Evolutionary conservation across 1,140 invertebrate genomes (phyloP).

Genomic region (Ceratosolen fusciceps): DNA sequence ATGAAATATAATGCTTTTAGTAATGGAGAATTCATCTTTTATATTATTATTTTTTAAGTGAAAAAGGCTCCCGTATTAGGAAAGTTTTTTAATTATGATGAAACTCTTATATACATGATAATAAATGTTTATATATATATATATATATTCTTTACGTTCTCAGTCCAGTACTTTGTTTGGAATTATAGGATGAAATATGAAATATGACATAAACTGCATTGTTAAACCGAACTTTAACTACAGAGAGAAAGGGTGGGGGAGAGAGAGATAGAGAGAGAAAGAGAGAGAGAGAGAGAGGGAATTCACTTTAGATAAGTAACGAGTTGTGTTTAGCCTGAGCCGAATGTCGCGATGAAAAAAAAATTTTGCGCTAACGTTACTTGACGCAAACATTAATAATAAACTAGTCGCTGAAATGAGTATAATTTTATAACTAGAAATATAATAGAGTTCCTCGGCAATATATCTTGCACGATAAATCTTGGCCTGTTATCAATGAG

Average conservation of each 20-base stretch:
- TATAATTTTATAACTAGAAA: too few relatives aligned
- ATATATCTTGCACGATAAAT: not conserved
- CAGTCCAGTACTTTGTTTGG: not conserved
- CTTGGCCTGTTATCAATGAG: not conserved
- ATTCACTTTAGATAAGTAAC: constrained; percentile 5
- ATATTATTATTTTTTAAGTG: constrained; percentile 3
- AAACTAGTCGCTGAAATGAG: not conserved
- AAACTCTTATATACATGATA: not conserved
- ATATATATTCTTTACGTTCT: not conserved
- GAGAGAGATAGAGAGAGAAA: too few relatives aligned
- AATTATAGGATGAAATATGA: not conserved
- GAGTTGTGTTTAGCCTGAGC: not conserved
- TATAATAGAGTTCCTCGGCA: not conserved
- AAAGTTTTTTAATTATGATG: constrained; percentile 22
- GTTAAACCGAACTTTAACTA: not conserved
- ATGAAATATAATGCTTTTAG: not conserved
- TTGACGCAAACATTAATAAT: not conserved
- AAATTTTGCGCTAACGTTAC: not conserved
- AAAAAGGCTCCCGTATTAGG: not conserved
- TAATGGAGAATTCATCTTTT: not conserved
- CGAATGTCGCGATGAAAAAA: not conserved
- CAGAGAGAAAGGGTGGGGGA: too few relatives aligned
- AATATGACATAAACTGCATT: not conserved
- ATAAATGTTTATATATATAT: constrained; percentile 10
- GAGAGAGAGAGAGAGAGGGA: too few relatives aligned